Evolutionary conservation across 2,797 vertebrate species (phyloP).

Genomic region (Eremophila alpestris): DNA sequence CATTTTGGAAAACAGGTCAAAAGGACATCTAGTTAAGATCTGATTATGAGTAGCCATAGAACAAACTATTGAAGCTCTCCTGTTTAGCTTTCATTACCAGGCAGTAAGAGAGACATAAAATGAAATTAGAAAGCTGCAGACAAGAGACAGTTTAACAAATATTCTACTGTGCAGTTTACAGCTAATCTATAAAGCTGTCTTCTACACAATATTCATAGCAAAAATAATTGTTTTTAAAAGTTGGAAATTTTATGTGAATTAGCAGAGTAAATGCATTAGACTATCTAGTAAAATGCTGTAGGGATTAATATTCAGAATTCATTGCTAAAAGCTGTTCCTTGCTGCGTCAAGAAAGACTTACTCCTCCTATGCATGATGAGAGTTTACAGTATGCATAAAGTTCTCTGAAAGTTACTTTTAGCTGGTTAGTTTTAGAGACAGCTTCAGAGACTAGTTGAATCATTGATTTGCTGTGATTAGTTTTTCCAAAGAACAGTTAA

Average conservation of each 20-base stretch:
- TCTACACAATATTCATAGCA: not conserved
- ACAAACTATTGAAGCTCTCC: constrained; percentile 4
- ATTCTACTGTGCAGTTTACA: not conserved
- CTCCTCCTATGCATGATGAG: not conserved
- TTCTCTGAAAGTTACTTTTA: not conserved
- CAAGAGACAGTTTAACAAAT: constrained; percentile 13
- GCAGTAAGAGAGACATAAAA: constrained; percentile 16
- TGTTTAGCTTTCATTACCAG: constrained; percentile 52
- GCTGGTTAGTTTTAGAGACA: not conserved
- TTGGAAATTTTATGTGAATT: constrained; percentile 16
- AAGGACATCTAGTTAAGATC: not conserved
- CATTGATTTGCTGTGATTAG: not conserved
- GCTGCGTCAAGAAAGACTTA: not conserved
- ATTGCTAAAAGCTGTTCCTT: not conserved
- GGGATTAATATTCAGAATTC: constrained; percentile 9
- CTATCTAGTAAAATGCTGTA: not conserved
- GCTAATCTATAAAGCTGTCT: constrained; percentile 40
- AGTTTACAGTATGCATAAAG: not conserved
- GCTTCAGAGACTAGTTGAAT: not conserved
- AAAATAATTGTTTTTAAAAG: constrained; percentile 30
- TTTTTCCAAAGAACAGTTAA: not conserved
- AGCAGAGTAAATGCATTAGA: not conserved
- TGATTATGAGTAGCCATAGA: not conserved
- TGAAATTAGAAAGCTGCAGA: constrained; percentile 38
- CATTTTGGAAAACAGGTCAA: constrained; percentile 4